Percentiles rank a stretch among this genome's conserved stretches.
These are phyloP conservation scores for Fragum whitleyi DNA, from an alignment of 2,888 invertebrate genomes.

Conservation along the genomic window DNA sequence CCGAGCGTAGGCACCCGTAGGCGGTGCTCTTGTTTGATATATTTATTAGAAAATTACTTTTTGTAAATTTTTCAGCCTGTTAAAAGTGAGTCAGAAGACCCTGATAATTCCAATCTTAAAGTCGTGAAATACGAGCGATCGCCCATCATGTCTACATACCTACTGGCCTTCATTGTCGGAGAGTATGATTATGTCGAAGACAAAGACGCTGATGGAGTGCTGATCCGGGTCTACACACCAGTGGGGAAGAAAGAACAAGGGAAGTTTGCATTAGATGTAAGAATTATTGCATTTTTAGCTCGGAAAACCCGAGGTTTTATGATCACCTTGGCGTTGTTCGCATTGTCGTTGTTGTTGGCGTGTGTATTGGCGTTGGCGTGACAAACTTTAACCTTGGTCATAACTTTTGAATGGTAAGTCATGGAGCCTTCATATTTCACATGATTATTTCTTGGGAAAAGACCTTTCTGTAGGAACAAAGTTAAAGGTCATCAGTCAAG, in stretches of 20 bases:
- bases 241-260: slow-evolving; percentile 97
- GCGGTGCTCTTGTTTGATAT: too few relatives aligned
- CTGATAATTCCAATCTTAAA: slow-evolving; percentile 85
- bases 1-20: too few relatives aligned
- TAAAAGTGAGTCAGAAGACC: slow-evolving; percentile 73
- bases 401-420: too few relatives aligned
- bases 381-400: too few relatives aligned
- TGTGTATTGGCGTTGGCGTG: too few relatives aligned
- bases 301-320: background rate
- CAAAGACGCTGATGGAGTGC: slow-evolving; percentile 92
- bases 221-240: slow-evolving; percentile 88
- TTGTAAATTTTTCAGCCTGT: slow-evolving; percentile 82
- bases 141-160: slow-evolving; percentile 97
- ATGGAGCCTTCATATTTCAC: too few relatives aligned
- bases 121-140: slow-evolving; percentile 92
- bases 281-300: slow-evolving; percentile 25
- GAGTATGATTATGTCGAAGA: slow-evolving; percentile 97
- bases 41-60: too few relatives aligned
- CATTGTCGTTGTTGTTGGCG: too few relatives aligned
- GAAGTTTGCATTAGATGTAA: slow-evolving; percentile 94
- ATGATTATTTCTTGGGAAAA: too few relatives aligned
- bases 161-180: slow-evolving; percentile 97
- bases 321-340: too few relatives aligned
- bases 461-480: too few relatives aligned
- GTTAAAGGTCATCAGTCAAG: too few relatives aligned